Evolutionary conservation across 35 echinoderm and acorn worm species (phyloP).

Genomic region (Apostichopus californicus): DNA sequence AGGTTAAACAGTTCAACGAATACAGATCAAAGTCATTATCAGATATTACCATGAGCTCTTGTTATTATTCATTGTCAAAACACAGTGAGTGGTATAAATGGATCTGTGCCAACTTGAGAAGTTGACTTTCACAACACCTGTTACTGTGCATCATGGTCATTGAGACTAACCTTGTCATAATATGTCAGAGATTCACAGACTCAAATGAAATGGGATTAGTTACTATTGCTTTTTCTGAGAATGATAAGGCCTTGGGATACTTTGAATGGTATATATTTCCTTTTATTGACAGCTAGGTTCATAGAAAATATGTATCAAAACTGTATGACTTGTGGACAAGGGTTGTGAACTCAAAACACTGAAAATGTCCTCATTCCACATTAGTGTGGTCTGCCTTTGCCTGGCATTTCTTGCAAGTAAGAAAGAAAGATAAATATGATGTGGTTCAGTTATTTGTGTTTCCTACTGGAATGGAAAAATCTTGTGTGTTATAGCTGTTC

Average conservation of each 20-base stretch:
- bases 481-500: no score
- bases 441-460: background rate
- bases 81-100: background rate
- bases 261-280: no score
- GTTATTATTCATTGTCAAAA: slow-evolving; percentile 1
- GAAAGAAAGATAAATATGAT: background rate
- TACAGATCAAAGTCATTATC: no score
- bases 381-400: background rate
- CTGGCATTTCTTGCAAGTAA: background rate
- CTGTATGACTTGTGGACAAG: no score
- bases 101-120: background rate
- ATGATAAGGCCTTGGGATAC: no score
- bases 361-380: background rate
- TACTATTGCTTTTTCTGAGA: no score
- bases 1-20: background rate
- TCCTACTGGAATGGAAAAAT: no score
- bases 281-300: no score
- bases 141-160: background rate
- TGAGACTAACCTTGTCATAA: background rate
- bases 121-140: background rate
- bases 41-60: background rate
- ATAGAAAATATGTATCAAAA: background rate
- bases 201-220: background rate
- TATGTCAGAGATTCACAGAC: background rate
- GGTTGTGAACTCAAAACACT: no score